These are phyloP conservation scores for Dynastes grantii DNA, from an alignment of 2,888 invertebrate species.

Conservation along the genomic window DNA sequence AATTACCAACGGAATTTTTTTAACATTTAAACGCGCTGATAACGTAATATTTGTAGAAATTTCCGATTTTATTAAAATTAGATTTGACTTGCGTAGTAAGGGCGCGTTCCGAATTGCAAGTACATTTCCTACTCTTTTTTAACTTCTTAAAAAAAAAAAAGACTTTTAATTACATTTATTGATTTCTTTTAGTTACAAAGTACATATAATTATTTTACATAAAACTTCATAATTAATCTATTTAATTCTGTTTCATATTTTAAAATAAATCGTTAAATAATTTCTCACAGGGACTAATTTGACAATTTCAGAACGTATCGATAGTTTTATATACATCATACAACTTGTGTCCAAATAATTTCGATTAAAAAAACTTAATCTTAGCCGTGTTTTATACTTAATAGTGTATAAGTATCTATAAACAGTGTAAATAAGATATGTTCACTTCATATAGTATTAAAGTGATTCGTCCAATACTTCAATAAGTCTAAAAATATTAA, in stretches of 20 bases:
- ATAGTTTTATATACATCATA: background rate
- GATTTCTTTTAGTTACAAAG: background rate
- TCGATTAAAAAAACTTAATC: background rate
- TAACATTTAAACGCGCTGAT: background rate
- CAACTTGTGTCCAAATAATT: background rate
- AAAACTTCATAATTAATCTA: background rate
- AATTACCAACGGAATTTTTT: background rate
- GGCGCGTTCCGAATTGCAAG: slow-evolving; percentile 11
- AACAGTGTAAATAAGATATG: slow-evolving; percentile 2
- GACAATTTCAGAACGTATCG: slow-evolving; percentile 6
- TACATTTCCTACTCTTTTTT: background rate
- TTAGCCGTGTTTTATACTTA: slow-evolving; percentile 4
- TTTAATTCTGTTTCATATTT: background rate
- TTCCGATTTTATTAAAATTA: slow-evolving; percentile 23
- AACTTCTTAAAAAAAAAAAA: background rate
- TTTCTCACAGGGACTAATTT: background rate
- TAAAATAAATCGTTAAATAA: background rate
- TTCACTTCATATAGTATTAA: background rate
- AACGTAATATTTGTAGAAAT: background rate
- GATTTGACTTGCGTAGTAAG: slow-evolving; percentile 18
- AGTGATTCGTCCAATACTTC: background rate
- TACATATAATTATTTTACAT: background rate
- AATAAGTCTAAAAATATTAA: slow-evolving; percentile 47
- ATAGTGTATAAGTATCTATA: background rate
- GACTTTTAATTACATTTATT: background rate